These are phyloP conservation scores for Antheraea mylitta DNA, from an alignment of 1,140 invertebrate species.

Conservation along the genomic window DNA sequence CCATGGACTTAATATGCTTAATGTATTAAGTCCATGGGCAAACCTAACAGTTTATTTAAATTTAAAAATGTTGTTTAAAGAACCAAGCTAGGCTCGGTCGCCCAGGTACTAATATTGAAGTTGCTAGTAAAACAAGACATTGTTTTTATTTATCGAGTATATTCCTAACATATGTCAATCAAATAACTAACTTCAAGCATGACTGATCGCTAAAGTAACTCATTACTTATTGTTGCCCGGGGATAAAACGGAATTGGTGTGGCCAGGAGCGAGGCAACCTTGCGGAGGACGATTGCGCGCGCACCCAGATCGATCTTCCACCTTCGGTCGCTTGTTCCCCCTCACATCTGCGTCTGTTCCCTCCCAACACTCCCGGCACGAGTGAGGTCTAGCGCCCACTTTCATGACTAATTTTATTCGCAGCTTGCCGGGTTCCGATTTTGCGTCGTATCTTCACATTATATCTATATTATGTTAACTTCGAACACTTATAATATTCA, in stretches of 20 bases:
- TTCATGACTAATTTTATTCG: slow-evolving; percentile 39
- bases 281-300: slow-evolving; percentile 33
- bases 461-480: slow-evolving; percentile 1
- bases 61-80: too few species aligned
- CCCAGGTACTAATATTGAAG: too few species aligned
- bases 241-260: slow-evolving; percentile 8
- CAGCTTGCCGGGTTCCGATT: neutral
- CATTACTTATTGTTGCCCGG: neutral
- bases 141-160: neutral
- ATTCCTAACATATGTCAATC: slow-evolving; percentile 3
- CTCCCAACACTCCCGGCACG: slow-evolving; percentile 37
- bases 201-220: neutral
- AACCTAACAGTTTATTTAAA: too few species aligned
- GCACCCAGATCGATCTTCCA: slow-evolving; percentile 53
- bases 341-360: slow-evolving; percentile 16
- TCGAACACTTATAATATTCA: neutral
- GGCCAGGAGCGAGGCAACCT: slow-evolving; percentile 16
- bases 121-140: neutral
- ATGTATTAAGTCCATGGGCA: too few species aligned
- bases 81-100: too few species aligned
- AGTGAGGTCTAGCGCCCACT: slow-evolving; percentile 45
- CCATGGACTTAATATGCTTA: too few species aligned
- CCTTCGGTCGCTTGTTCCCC: slow-evolving; percentile 31
- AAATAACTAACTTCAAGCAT: neutral
- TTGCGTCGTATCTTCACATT: neutral